These are phyloP conservation scores for Holacanthella duospinosa DNA, from an alignment of 2,888 invertebrate genomes.

Conservation along the genomic window DNA sequence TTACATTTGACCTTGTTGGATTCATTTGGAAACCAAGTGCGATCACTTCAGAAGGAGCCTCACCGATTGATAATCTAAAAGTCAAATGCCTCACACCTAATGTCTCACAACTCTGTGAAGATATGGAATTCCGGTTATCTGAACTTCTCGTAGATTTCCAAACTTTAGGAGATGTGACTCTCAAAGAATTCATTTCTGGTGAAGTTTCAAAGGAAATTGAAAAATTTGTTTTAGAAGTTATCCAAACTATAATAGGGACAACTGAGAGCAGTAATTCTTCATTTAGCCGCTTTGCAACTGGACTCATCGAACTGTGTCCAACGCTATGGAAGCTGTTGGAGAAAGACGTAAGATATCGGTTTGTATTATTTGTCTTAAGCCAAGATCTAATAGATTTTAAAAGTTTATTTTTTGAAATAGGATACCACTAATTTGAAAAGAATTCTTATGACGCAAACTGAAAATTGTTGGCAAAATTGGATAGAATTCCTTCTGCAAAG, in stretches of 20 bases:
- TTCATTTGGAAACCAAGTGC: conserved; percentile 30
- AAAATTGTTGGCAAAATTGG: conserved; percentile 26
- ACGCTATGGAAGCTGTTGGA: conserved; percentile 34
- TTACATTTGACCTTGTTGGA: conserved; percentile 28
- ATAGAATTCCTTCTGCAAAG: conserved; percentile 8
- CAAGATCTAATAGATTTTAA: too few relatives aligned
- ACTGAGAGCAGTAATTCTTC: conserved; percentile 14
- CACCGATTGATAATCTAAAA: conserved; percentile 30
- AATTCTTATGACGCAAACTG: conserved; percentile 14
- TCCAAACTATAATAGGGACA: conserved; percentile 15
- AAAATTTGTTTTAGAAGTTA: conserved; percentile 17
- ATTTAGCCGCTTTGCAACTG: conserved; percentile 25
- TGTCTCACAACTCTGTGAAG: conserved; percentile 25
- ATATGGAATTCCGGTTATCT: conserved; percentile 23
- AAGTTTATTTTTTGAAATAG: too few relatives aligned
- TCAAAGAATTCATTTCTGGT: conserved; percentile 28
- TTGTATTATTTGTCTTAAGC: background rate
- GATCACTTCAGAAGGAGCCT: conserved; percentile 1
- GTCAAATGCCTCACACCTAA: conserved; percentile 31
- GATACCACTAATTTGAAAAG: conserved; percentile 16
- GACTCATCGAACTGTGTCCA: conserved; percentile 27
- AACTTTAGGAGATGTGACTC: conserved; percentile 22
- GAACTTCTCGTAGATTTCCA: conserved; percentile 24
- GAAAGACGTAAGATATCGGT: conserved; percentile 23
- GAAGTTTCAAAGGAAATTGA: conserved; percentile 19